Evolutionary conservation across 2,888 invertebrate species (phyloP).

Genomic region (Dryocosmus kuriphilus): DNA sequence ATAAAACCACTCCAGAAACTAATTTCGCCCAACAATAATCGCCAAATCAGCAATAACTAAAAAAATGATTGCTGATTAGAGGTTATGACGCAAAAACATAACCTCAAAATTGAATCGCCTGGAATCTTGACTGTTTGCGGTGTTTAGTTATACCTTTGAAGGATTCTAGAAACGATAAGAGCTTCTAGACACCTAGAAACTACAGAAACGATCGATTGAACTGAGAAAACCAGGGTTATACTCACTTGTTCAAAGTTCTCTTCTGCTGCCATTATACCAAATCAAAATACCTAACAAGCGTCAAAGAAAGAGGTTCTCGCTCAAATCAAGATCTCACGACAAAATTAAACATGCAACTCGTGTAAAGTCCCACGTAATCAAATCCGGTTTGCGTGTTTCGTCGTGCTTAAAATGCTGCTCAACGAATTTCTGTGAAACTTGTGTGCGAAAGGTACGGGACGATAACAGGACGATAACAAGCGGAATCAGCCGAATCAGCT

Average conservation of each 20-base stretch:
- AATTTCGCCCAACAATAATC: slow-evolving; percentile 18
- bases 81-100: slow-evolving; percentile 12
- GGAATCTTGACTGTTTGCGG: not conserved
- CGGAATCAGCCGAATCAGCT: slow-evolving; percentile 21
- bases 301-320: slow-evolving; percentile 8
- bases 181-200: not conserved
- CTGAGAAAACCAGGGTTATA: slow-evolving; percentile 40
- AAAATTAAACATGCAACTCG: slow-evolving; percentile 33
- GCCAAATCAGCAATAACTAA: slow-evolving; percentile 26
- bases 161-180: slow-evolving; percentile 13
- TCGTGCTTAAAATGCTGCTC: slow-evolving; percentile 27
- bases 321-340: slow-evolving; percentile 34
- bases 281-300: slow-evolving; percentile 14
- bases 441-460: not conserved
- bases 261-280: slow-evolving; percentile 63
- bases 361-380: slow-evolving; percentile 19
- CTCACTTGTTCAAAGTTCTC: slow-evolving; percentile 69
- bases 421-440: slow-evolving; percentile 15
- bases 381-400: slow-evolving; percentile 35
- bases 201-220: slow-evolving; percentile 8
- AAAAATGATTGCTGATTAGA: slow-evolving; percentile 15
- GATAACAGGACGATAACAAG: slow-evolving; percentile 1
- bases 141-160: not conserved
- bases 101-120: not conserved
- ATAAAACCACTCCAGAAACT: not conserved